Percentiles rank a stretch among this genome's conserved stretches.
Conservation (phyloP, 2,888 invertebrate species). For the Capitulum mitella region DNA sequence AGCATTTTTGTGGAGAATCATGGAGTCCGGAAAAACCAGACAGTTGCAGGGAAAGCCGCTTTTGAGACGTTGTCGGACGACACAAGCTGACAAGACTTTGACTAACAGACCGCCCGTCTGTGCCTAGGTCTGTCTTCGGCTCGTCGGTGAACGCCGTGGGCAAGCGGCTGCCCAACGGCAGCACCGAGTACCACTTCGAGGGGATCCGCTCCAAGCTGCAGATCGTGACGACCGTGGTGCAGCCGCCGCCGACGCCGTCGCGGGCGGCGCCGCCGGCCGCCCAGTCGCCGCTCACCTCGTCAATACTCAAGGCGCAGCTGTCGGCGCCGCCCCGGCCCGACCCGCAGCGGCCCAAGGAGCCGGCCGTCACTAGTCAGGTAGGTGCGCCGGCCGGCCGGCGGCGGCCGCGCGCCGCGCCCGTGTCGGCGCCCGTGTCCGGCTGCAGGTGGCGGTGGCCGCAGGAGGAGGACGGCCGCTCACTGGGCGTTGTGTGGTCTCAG, state of each 20-base stretch:
- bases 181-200: conserved; percentile 42
- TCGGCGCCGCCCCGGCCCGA: conserved; percentile 55
- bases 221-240: conserved; percentile 36
- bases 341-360: background rate
- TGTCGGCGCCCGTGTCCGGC: too few relatives aligned
- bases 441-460: background rate
- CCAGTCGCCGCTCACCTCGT: conserved; percentile 58
- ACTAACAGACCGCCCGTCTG: too few relatives aligned
- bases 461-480: background rate
- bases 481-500: background rate
- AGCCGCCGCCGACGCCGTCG: conserved; percentile 29
- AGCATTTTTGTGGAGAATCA: too few relatives aligned
- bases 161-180: conserved; percentile 31
- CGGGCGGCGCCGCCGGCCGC: conserved; percentile 32
- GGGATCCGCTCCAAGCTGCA: conserved; percentile 32
- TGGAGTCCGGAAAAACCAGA: too few relatives aligned
- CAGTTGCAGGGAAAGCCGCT: too few relatives aligned
- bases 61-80: too few relatives aligned
- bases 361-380: background rate
- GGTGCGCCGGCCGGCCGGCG: background rate
- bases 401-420: too few relatives aligned
- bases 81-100: too few relatives aligned
- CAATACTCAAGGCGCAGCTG: conserved; percentile 75
- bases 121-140: conserved; percentile 9
- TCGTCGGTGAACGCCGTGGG: conserved; percentile 40